phyloP scores from a whole-genome alignment of 1,140 invertebrate species.

The Heliconius congener region DNA sequence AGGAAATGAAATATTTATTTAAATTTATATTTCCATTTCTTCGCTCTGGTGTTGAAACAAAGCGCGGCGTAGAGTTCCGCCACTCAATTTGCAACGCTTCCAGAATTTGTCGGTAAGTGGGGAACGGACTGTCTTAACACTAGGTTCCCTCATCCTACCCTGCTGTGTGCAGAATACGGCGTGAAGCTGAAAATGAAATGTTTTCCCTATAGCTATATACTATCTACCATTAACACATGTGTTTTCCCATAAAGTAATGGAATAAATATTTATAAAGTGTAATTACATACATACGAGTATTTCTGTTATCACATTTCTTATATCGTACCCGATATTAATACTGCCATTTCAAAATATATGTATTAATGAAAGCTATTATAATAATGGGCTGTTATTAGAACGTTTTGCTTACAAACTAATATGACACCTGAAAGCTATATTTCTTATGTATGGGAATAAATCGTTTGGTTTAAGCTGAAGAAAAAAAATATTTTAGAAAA shows the following conservation, averaged over 20 bases:
- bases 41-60: no score
- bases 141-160: no score
- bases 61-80: no score
- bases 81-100: no score
- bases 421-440: neutral
- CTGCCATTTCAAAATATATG: neutral
- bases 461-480: no score
- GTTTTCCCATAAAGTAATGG: neutral
- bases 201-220: neutral
- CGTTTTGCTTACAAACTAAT: neutral
- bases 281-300: constrained; percentile 23
- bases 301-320: constrained; percentile 28
- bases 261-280: constrained; percentile 34
- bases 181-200: neutral
- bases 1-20: no score
- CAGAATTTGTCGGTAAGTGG: no score
- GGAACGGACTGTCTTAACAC: no score
- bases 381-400: neutral
- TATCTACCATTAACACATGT: neutral
- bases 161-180: no score
- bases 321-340: neutral
- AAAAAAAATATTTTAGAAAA: no score
- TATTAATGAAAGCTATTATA: neutral
- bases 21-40: no score
- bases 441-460: neutral